Evolutionary conservation across 2,797 vertebrate species (phyloP), one percentile per base, ranked within the genome.

Genomic region (Pseudomugil tenellus): DNA sequence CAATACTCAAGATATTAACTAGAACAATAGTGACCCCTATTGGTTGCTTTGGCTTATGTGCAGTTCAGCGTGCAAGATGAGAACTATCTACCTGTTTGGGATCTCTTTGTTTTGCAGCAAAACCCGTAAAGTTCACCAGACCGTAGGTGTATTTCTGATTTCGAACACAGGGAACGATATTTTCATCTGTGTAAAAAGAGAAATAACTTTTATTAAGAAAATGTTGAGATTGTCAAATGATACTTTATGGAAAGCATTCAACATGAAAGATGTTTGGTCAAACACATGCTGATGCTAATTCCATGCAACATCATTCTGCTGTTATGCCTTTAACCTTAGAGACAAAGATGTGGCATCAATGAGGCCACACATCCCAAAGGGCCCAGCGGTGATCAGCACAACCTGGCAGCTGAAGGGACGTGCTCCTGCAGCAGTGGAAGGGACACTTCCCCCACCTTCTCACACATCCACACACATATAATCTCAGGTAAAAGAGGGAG

Each of bases 11-110:
- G 37, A 6, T 60, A 31, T 73, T 66, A 57, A 68, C 60, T 90
- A 78, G 80, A 89, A 71, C 87, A 89, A 90, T 70, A 93, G 84
- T 89, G 92, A 73, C 93, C 85, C 89, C 92, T 87, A 63, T 49
- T 81, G 92, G 52, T 53, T 51, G 21, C 6, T 58, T 46, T 62
- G 41, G 46, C 19, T 49, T 56, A 25, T 8, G 28, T 19, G 9
- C 26, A 53, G 13, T 35, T 34, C 9, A 7, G 21, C 12, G 2
- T 23, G 10, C 21, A 39, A 39, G 19, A 43, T n/a, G 39, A 49
- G 29, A 66, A 28, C 10, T 21, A 68, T 25, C 49, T 77, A 90
- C 85, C 87, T 88, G 78, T 81, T 70, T 86, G 54, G 41, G 46
- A 7, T 84, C 65, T 68, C 35, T 52, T 49, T 74, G 56, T 31